A percentile compares a stretch with the other conserved stretches of the same genome.
These are phyloP conservation scores for Folsomia manolachei DNA, from an alignment of 2,888 invertebrate species.

Conservation along the genomic window DNA sequence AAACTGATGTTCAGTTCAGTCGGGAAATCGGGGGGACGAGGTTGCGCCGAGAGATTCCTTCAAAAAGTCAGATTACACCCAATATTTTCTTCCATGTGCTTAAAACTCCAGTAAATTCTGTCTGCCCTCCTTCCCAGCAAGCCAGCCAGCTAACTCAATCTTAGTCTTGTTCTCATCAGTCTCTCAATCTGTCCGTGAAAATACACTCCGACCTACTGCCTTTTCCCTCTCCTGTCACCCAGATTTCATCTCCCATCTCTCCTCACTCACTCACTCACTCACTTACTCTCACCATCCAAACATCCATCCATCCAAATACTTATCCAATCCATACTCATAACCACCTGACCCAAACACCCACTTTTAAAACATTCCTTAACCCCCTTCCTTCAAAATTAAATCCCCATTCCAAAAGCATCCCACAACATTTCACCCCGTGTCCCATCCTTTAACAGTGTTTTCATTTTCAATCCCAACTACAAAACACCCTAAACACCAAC, in stretches of 20 bases:
- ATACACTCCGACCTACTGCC: neutral
- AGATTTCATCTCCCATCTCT: neutral
- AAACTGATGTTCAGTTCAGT: slow-evolving; percentile 22
- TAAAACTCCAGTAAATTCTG: neutral
- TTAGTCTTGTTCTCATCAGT: neutral
- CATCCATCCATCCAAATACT: neutral
- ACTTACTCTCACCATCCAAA: neutral
- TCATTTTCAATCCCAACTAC: no score
- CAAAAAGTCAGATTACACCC: slow-evolving; percentile 8
- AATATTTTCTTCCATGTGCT: slow-evolving; percentile 22
- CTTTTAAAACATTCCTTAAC: no score
- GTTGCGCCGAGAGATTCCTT: slow-evolving; percentile 18
- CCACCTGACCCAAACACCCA: no score
- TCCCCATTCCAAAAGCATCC: no score
- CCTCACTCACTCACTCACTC: neutral
- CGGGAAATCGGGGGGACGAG: slow-evolving; percentile 19
- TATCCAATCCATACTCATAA: neutral
- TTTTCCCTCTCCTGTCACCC: neutral
- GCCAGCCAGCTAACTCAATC: no score
- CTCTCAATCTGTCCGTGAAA: neutral
- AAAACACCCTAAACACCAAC: no score
- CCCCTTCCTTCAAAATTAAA: no score
- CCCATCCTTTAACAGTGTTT: no score
- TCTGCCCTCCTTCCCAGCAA: neutral
- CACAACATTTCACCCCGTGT: no score